phyloP scores from a whole-genome alignment of 2,888 invertebrate genomes.

The Ashinkailepas kermadecensis region DNA sequence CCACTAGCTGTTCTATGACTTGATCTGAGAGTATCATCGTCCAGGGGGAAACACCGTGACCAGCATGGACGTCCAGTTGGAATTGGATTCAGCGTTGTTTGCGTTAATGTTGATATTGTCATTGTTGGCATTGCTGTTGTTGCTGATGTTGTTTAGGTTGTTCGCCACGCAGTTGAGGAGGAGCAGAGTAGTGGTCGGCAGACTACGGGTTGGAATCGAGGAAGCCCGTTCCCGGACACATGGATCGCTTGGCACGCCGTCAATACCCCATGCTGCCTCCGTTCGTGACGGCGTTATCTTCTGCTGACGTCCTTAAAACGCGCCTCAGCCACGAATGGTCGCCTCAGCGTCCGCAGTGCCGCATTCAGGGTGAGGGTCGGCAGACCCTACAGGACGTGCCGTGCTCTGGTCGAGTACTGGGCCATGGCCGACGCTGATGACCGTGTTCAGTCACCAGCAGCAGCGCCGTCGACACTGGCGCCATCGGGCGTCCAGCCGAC shows the following conservation, averaged over 20 bases:
- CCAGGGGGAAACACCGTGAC: slow-evolving; percentile 13
- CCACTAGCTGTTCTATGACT: neutral
- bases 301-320: neutral
- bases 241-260: neutral
- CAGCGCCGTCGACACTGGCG: too few relatives aligned
- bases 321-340: neutral
- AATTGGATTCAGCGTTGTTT: slow-evolving; percentile 28
- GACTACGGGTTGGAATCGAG: slow-evolving; percentile 30
- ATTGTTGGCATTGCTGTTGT: slow-evolving; percentile 27
- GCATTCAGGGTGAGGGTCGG: neutral
- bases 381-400: too few relatives aligned
- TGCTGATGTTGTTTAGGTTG: slow-evolving; percentile 30
- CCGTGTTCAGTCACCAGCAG: too few relatives aligned
- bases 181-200: slow-evolving; percentile 28
- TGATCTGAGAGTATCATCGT: neutral
- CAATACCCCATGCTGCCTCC: neutral
- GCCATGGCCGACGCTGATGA: too few relatives aligned
- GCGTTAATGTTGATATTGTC: slow-evolving; percentile 27
- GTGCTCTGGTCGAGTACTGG: too few relatives aligned
- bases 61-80: slow-evolving; percentile 27
- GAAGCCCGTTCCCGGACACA: slow-evolving; percentile 27
- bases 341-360: neutral
- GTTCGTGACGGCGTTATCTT: neutral
- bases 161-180: slow-evolving; percentile 28
- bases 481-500: too few relatives aligned